Percentiles rank a stretch among this genome's conserved stretches.
These are phyloP conservation scores for Myiozetetes cayanensis DNA, from an alignment of 2,113 vertebrate genomes.

Conservation along the genomic window DNA sequence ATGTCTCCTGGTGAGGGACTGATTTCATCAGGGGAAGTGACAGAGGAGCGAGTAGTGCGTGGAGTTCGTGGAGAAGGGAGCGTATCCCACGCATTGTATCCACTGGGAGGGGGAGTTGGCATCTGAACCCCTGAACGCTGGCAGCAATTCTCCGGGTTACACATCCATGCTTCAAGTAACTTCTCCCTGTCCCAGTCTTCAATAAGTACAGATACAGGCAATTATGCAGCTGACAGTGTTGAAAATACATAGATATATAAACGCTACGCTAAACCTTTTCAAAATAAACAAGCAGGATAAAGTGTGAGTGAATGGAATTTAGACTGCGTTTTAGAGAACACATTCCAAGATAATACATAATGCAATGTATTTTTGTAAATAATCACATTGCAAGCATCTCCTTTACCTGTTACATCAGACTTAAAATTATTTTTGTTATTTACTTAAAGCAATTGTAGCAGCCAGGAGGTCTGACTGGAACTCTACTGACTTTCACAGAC, in stretches of 20 bases:
- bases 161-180: constrained; percentile 98
- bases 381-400: not conserved
- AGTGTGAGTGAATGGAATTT: not conserved
- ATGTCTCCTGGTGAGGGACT: constrained; percentile 89
- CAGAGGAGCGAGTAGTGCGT: constrained; percentile 89
- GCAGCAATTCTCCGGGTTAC: constrained; percentile 91
- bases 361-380: not conserved
- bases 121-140: constrained; percentile 96
- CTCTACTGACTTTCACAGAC: not conserved
- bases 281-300: not conserved
- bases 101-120: constrained; percentile 93
- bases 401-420: not conserved
- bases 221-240: not conserved
- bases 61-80: constrained; percentile 93
- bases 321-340: not conserved
- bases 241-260: not conserved
- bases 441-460: not conserved
- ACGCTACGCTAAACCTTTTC: not conserved
- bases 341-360: not conserved
- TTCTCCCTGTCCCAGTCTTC: constrained; percentile 98
- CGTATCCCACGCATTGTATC: constrained; percentile 96
- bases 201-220: constrained; percentile 8
- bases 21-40: constrained; percentile 93
- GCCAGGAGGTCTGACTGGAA: not conserved
- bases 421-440: not conserved